Evolutionary conservation across 2,797 vertebrate species (phyloP), one percentile per base, ranked within the genome.

Genomic region (Sphenodon punctatus): DNA sequence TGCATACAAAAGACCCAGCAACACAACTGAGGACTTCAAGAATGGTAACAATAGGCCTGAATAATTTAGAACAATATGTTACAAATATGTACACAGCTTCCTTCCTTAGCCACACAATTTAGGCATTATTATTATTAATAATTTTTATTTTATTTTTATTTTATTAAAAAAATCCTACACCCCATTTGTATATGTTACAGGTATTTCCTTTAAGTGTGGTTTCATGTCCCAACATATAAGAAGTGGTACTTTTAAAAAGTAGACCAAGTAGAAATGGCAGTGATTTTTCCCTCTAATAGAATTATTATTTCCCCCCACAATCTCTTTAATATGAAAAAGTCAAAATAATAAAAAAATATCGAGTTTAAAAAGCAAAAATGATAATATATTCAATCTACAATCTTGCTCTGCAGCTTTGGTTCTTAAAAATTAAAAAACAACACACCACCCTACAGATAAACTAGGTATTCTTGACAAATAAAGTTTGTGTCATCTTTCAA

Each of bases 231-330:
- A 91, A 86, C 53, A 95, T 97, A 95, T 94, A 97, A 96, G 96
- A 97, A 96, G 95, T 96, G 96, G 96, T 96, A 91, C 93, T 96
- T 95, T 97, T 97, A 97, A 96, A 97, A 97, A 96, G 94, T 95
- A 94, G 96, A 96, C 94, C 97, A 96, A 97, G 97, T 95, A 98
- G 97, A 98, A 98, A 98, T 97, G 98, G 98, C 97, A 98, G 98
- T 98, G 96, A 97, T 97, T 93, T 91, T 82, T 93, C 93, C 92
- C 92, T 91, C 93, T 89, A 63, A 86, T 92, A 60, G 43, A 55
- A 73, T 74, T 75, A 89, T 89, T 88, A 88, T 95, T 94, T 95
- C 95, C 78, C 92, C 81, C 92, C 88, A 91, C 93, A 89, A 93
- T 95, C 92, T 94, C 91, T 94, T 95, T 93, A 90, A 75, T 93